Conservation (phyloP, 1,140 invertebrate genomes). For the Heliconius hermathena region DNA sequence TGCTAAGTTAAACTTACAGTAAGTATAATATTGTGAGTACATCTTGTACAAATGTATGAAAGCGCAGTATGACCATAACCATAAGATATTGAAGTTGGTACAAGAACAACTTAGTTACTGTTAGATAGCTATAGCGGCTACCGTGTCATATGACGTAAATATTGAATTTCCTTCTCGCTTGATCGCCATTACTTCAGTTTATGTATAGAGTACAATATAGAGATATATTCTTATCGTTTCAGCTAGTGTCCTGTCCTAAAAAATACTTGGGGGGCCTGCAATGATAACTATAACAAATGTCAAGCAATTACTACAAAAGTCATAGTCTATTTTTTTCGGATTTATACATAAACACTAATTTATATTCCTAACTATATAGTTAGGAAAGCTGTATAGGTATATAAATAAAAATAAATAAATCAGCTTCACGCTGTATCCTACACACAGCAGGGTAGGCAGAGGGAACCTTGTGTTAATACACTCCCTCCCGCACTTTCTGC, state of each 20-base stretch:
- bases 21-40: too few relatives aligned
- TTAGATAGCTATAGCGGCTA: not conserved
- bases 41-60: not conserved
- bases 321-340: not conserved
- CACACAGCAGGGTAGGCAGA: too few relatives aligned
- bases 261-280: not conserved
- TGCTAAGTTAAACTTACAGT: too few relatives aligned
- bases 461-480: too few relatives aligned
- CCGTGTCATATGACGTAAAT: not conserved
- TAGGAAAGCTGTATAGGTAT: too few relatives aligned
- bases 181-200: not conserved
- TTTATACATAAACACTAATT: too few relatives aligned
- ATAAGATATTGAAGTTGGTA: not conserved
- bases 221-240: not conserved
- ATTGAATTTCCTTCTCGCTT: not conserved
- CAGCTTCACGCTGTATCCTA: too few relatives aligned
- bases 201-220: not conserved
- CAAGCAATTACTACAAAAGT: not conserved
- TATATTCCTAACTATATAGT: too few relatives aligned
- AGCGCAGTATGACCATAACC: not conserved
- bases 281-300: not conserved
- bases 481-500: too few relatives aligned
- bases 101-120: conserved; percentile 6
- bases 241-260: not conserved
- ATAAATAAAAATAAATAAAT: too few relatives aligned